phyloP scores from a whole-genome alignment of 2,113 vertebrate species.

The Gila orcuttii region DNA sequence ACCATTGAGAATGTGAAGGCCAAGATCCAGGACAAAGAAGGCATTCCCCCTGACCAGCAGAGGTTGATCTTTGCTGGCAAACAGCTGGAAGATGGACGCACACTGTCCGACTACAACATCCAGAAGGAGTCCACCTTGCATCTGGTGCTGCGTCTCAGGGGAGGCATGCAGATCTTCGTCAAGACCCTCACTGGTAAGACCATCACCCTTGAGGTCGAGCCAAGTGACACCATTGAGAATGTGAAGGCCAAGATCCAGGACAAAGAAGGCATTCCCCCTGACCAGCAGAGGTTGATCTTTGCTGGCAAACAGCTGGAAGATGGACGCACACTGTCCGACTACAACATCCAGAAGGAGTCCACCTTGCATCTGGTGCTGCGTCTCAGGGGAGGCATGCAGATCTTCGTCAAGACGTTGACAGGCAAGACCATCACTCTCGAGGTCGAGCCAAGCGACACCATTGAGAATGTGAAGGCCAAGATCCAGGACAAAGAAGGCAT shows the following conservation, averaged over 20 bases:
- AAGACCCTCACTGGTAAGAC: slow-evolving; percentile 61
- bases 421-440: slow-evolving; percentile 41
- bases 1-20: slow-evolving; percentile 15
- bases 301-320: slow-evolving; percentile 61
- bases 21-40: slow-evolving; percentile 11
- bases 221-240: slow-evolving; percentile 60
- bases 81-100: slow-evolving; percentile 10
- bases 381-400: slow-evolving; percentile 50
- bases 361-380: slow-evolving; percentile 58
- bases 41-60: slow-evolving; percentile 32
- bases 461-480: slow-evolving; percentile 4
- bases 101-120: slow-evolving; percentile 16
- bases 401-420: slow-evolving; percentile 43
- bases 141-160: slow-evolving; percentile 66
- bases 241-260: slow-evolving; percentile 62
- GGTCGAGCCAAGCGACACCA: slow-evolving; percentile 14
- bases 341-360: slow-evolving; percentile 62
- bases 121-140: slow-evolving; percentile 29
- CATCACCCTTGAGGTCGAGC: slow-evolving; percentile 61
- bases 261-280: slow-evolving; percentile 62
- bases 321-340: slow-evolving; percentile 58
- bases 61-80: slow-evolving; percentile 12
- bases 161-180: slow-evolving; percentile 71
- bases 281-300: slow-evolving; percentile 62
- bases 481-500: slow-evolving; percentile 35